These are phyloP conservation scores for Cyrtonyx montezumae DNA, from an alignment of 2,113 vertebrate genomes.

Conservation along the genomic window DNA sequence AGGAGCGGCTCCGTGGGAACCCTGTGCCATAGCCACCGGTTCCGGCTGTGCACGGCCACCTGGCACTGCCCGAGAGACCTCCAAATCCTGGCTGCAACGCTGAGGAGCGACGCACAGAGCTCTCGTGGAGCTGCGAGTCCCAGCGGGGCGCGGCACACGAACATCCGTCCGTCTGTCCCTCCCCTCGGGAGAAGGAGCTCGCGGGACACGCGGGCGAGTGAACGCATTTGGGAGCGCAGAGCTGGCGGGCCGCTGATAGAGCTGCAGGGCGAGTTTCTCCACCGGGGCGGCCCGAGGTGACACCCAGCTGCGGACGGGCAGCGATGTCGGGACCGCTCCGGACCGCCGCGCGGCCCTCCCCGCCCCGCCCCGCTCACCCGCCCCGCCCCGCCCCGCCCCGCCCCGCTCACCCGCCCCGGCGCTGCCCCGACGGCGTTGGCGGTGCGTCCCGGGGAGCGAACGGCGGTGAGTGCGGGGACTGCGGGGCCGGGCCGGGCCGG, in stretches of 20 bases:
- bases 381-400: neutral
- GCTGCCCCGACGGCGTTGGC: neutral
- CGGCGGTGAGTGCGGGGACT: neutral
- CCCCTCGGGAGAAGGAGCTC: neutral
- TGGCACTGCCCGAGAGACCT: accelerated
- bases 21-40: no score
- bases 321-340: neutral
- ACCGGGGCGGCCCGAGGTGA: no score
- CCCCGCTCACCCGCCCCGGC: neutral
- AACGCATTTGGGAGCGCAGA: accelerated
- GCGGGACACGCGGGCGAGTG: accelerated
- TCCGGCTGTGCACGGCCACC: neutral
- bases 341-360: no score
- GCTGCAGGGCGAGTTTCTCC: neutral
- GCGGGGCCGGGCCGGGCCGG: neutral
- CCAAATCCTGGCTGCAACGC: neutral
- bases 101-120: neutral
- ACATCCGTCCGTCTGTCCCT: neutral
- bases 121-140: neutral
- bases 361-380: no score
- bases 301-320: no score
- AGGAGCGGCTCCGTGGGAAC: neutral
- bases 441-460: neutral
- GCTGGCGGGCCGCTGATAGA: accelerated
- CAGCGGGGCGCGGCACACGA: accelerated